Evolutionary conservation across 1,140 invertebrate species (phyloP).

Genomic region (Zelostemma sp.): DNA sequence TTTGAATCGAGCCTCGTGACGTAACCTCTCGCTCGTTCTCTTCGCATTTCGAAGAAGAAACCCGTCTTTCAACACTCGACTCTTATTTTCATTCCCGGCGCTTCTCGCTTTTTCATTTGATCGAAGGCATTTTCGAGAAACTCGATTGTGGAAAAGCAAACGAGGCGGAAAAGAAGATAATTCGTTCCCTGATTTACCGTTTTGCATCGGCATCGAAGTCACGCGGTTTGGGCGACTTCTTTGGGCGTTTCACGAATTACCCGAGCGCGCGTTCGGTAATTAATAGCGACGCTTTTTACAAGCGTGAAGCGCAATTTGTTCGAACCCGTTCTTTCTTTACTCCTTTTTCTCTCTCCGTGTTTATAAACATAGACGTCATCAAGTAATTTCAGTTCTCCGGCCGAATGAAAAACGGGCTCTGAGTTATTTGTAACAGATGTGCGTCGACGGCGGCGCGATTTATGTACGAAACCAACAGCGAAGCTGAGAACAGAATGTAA

Average conservation of each 20-base stretch:
- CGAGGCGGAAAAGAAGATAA: too few species aligned
- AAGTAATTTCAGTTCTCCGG: conserved; percentile 37
- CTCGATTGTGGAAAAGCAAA: too few species aligned
- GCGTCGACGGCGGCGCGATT: conserved; percentile 39
- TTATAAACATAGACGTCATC: conserved; percentile 48
- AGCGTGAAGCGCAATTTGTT: conserved; percentile 14
- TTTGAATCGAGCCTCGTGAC: conserved; percentile 54
- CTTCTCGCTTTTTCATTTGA: conserved; percentile 4
- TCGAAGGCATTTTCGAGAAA: too few species aligned
- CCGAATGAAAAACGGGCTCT: conserved; percentile 43
- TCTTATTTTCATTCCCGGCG: conserved; percentile 25
- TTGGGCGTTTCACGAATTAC: too few species aligned
- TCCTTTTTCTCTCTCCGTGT: conserved; percentile 21
- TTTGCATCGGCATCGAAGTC: too few species aligned
- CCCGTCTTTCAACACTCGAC: conserved; percentile 32
- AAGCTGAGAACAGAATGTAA: conserved; percentile 31
- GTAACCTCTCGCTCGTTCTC: conserved; percentile 18
- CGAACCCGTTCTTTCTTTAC: conserved; percentile 7
- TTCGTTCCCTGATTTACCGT: too few species aligned
- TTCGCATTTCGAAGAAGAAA: conserved; percentile 19
- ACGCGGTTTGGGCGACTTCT: too few species aligned
- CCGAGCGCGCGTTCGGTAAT: too few species aligned
- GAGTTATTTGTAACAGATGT: conserved; percentile 47
- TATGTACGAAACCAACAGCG: conserved; percentile 28
- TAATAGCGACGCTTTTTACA: neutral